Evolutionary conservation across 2,797 vertebrate species (phyloP).

Genomic region (Urosaurus nigricauda): DNA sequence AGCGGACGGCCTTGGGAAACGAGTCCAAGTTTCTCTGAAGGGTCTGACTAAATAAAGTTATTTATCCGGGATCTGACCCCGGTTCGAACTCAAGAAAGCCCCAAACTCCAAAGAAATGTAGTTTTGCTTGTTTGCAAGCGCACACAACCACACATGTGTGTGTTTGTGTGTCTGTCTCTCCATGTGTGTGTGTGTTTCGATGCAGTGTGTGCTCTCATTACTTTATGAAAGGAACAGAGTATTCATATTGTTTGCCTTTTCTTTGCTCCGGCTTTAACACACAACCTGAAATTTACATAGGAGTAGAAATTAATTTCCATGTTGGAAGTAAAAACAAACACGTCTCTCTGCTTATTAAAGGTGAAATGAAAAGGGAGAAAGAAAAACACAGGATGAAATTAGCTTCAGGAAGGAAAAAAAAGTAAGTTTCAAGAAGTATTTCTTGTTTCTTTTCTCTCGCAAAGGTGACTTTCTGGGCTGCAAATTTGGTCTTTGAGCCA

Average conservation of each 20-base stretch:
- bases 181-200: background rate
- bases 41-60: background rate
- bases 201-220: background rate
- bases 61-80: background rate
- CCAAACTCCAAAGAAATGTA: background rate
- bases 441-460: background rate
- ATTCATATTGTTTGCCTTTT: constrained; percentile 3
- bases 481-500: background rate
- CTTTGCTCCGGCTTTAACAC: background rate
- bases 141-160: no score
- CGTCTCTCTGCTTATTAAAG: background rate
- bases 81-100: background rate
- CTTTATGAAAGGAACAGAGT: background rate
- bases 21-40: background rate
- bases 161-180: no score
- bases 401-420: background rate
- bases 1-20: background rate
- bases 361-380: background rate
- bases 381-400: background rate
- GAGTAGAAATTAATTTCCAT: background rate
- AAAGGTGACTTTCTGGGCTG: background rate
- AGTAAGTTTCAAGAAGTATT: background rate
- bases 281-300: constrained; percentile 6
- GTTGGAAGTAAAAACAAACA: background rate
- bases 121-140: background rate